These are phyloP conservation scores for Pachyrhynchus sulphureomaculatus DNA, from an alignment of 1,140 invertebrate genomes.

Conservation along the genomic window DNA sequence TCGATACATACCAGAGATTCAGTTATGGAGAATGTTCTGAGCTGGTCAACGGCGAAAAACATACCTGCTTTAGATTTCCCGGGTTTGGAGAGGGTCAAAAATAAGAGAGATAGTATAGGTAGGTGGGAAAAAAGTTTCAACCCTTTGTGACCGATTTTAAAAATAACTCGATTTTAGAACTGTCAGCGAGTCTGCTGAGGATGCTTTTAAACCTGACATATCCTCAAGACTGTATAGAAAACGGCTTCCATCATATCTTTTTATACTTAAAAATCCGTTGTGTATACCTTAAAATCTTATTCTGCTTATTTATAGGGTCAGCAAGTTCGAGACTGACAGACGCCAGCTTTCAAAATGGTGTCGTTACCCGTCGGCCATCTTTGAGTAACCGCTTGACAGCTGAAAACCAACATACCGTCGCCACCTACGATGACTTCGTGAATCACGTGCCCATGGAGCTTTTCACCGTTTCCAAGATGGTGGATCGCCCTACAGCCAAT, in stretches of 20 bases:
- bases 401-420: constrained; percentile 12
- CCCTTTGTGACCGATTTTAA: no score
- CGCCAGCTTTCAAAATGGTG: constrained; percentile 2
- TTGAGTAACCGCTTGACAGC: constrained; percentile 21
- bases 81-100: constrained; percentile 15
- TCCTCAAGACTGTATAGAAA: no score
- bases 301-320: constrained; percentile 30
- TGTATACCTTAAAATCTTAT: no score
- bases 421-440: constrained; percentile 43
- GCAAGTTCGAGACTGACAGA: constrained; percentile 30
- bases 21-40: constrained; percentile 47
- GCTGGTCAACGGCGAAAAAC: constrained; percentile 48
- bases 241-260: no score
- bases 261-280: no score
- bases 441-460: constrained; percentile 53
- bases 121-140: neutral
- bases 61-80: constrained; percentile 34
- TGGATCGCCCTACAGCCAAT: constrained; percentile 3
- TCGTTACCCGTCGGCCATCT: constrained; percentile 25
- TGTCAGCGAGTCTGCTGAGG: no score
- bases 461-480: constrained; percentile 51
- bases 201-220: no score
- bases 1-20: constrained; percentile 14
- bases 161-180: no score
- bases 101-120: constrained; percentile 28